Evolutionary conservation across 2,113 vertebrate genomes (phyloP).

Genomic region (Amblyopsis rosae): DNA sequence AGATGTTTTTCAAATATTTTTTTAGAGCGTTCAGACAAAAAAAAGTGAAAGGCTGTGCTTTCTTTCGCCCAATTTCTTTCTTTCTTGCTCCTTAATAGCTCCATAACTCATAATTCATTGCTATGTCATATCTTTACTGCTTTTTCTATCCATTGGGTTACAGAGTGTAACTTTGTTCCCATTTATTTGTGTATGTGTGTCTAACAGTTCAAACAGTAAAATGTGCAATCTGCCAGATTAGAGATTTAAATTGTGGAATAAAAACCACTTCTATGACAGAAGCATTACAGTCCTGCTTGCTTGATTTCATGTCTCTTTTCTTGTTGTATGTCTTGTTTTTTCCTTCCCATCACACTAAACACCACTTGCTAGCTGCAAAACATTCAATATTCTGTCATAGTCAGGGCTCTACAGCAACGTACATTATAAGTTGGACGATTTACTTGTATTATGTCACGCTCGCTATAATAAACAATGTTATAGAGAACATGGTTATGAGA

Average conservation of each 20-base stretch:
- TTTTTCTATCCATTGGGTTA: constrained; percentile 42
- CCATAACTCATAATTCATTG: constrained; percentile 51
- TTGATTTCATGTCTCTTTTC: constrained; percentile 57
- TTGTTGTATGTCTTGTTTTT: constrained; percentile 45
- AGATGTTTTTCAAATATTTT: constrained; percentile 18
- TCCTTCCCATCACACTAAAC: constrained; percentile 49
- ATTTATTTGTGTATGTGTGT: constrained; percentile 35
- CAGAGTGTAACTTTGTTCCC: constrained; percentile 25
- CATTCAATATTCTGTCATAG: constrained; percentile 24
- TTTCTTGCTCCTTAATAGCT: constrained; percentile 34
- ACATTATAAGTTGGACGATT: not conserved
- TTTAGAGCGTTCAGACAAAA: constrained; percentile 14
- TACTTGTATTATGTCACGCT: not conserved
- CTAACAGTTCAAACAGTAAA: constrained; percentile 36
- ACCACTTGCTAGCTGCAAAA: constrained; percentile 35
- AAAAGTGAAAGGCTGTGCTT: not conserved
- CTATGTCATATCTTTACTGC: constrained; percentile 49
- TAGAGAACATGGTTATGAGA: not conserved
- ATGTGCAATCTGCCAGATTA: constrained; percentile 57
- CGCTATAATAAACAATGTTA: not conserved
- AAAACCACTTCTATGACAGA: constrained; percentile 64
- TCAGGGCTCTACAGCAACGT: constrained; percentile 37
- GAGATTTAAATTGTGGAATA: constrained; percentile 71
- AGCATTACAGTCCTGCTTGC: constrained; percentile 60
- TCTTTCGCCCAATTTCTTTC: constrained; percentile 5